phyloP scores from a whole-genome alignment of 2,797 vertebrate species.

The Paguma larvata region DNA sequence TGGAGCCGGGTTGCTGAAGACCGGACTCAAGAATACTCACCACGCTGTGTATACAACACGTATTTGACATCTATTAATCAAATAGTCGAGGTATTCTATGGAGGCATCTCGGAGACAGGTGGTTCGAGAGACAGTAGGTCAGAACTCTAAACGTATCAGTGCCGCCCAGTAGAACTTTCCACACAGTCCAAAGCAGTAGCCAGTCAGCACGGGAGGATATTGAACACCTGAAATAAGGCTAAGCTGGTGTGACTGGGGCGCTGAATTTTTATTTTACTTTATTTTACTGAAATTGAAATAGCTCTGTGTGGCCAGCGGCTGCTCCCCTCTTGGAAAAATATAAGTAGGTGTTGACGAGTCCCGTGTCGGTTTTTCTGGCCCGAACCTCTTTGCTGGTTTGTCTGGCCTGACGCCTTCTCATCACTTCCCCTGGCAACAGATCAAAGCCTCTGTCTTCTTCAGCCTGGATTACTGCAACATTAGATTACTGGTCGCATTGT shows the following conservation, averaged over 20 bases:
- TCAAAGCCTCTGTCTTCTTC: background rate
- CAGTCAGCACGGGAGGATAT: background rate
- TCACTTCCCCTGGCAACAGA: background rate
- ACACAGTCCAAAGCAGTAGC: background rate
- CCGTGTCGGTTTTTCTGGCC: background rate
- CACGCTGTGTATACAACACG: background rate
- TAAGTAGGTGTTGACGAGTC: background rate
- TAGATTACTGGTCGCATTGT: background rate
- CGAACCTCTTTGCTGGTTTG: background rate
- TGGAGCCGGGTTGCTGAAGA: background rate
- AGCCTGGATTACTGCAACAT: background rate
- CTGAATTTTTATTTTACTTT: background rate
- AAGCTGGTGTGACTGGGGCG: background rate
- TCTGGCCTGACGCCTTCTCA: background rate
- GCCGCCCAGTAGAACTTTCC: background rate
- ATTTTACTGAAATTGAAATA: slow-evolving; percentile 29
- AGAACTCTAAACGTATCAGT: background rate
- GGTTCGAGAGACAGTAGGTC: background rate
- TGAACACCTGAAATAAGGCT: background rate
- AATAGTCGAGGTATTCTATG: background rate
- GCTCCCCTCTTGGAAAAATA: background rate
- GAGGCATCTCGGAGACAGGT: background rate
- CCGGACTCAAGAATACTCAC: background rate
- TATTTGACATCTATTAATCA: background rate
- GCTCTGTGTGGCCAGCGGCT: background rate